Evolutionary conservation across 2,797 vertebrate species (phyloP), one percentile per base, ranked within the genome.

Genomic region (Gymnothorax javanicus): DNA sequence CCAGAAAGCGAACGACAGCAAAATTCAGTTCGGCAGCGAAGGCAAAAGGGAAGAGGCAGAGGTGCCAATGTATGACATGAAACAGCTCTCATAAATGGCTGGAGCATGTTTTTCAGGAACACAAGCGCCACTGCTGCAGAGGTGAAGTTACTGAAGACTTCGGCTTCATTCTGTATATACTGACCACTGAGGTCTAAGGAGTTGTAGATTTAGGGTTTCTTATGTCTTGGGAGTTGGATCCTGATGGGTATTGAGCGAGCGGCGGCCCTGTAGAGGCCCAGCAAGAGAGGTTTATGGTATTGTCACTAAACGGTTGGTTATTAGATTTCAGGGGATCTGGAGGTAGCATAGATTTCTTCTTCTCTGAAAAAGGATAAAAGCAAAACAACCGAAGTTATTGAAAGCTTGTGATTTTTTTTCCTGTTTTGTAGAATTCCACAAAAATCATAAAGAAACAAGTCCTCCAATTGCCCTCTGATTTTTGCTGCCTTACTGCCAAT

Each of bases 21-120:
- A 92, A 43, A 43, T 87, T 0, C 90, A 89, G 27, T 86, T 84
- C 23, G 92, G 94, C 89, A 92, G 95, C 11, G 96, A 96, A 86
- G 93, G 90, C 77, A 97, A 96, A 88, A 95, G 93, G 5, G 96
- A 95, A 58, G 95, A 96, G 84, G 93, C 96, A 0, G 97, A 97
- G 89, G 96, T 96, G 64, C 95, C 94, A 7, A 94, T 98, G 92
- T 94, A 98, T 88, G 97, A 98, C 94, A 97, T 99, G 94, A 99
- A 99, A 92, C 97, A 97, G 91, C 95, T 97, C 1, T 95, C 95
- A 0, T 97, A 96, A 94, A 87, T 13, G 11, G 84, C 83, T 82
- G n/a, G 71, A 8, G 25, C 67, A 43, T 67, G 8, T 56, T 64
- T 23, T 27, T 27, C 13, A 58, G n/a, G 69, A 83, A 67, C 62